Evolutionary conservation across 2,113 vertebrate genomes (phyloP), one percentile per base, ranked within the genome.

Genomic region (Ictalurus furcatus): DNA sequence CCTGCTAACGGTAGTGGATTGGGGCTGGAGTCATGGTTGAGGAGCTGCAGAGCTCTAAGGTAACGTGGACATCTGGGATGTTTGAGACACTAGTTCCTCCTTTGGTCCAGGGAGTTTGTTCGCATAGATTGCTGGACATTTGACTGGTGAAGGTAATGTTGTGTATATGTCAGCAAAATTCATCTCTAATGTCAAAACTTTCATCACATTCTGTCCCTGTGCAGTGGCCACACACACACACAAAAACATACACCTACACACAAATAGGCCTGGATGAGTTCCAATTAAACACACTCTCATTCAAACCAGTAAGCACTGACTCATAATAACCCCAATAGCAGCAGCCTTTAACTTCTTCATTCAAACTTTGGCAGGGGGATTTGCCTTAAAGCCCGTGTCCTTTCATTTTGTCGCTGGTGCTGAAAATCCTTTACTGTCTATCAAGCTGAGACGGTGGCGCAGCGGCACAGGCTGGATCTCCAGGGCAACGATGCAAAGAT

Each of bases 371-470:
- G 85, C 83, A 73, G 44, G 83, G 87, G 89, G 90, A 92, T 91
- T 92, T 90, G 74, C 89, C 83, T 87, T 89, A 87, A 91, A 92
- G 80, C 90, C 84, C 63, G 85, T 90, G 87, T 86, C 86, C 91
- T 90, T 89, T 89, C 76, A 34, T 85, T 90, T 88, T 90, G 86
- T 89, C 91, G 25, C 88, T 76, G 79, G 52, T 83, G 85, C 88
- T 89, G 79, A 63, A 93, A 90, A 90, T 91, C 89, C 85, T 86
- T 1, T 65, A 23, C 61, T 92, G 87, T 92, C 93, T 91, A 93
- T 91, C 71, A 93, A 94, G 90, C 80, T 79, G 91, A 93, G 92
- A 94, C 76, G 93, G 90, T n/a, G 17, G 69, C 3, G 21, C 0
- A n/a, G 69, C 58, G 44, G 61, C 59, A 52, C 30, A 12, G 30